Evolutionary conservation across 2,113 vertebrate species (phyloP), one percentile per base, ranked within the genome.

Genomic region (Zapornia atra): DNA sequence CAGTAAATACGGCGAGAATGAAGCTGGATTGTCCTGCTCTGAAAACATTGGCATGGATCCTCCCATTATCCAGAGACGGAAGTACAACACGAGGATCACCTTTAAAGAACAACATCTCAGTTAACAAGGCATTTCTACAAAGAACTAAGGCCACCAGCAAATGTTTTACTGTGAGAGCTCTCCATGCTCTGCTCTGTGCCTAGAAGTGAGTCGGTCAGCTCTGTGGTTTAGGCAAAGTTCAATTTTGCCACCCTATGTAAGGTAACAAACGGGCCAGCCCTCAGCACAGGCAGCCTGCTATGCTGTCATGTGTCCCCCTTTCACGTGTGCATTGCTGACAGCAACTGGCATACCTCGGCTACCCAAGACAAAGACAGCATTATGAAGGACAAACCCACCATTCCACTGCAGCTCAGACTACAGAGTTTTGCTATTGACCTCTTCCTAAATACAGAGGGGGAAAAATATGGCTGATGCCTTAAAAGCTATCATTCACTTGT

Each of bases 11-110:
- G 99, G 98, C 0, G 99, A 99, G 98, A 99, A 99, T 11, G 99
- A 99, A 75, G 99, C 99, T 26, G 99, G 99, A 93, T 99, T 99
- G 98, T 99, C 99, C 96, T 99, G 99, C 93, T 99, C 99, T 4
- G 99, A 99, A 94, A 99, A 99, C 81, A 99, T 98, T 3, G 99
- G 99, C 99, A 99, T 99, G 79, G 99, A 99, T 46, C 99, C 99
- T 88, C 99, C 99, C 99, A 99, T 99, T 81, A 99, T 98, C 99
- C 99, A 99, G 90, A 99, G 97, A 60, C 99, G 98, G 95, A 99
- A 98, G 53, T 98, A 99, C 97, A 99, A 96, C 97, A 99, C 97
- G 5, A 99, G 73, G 69, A 97, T 91, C 94, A 99, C 99, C 99
- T 99, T 94, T 20, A 82, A 88, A 88, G 90, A 78, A 91, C 15